Conservation (phyloP, 2,797 vertebrate genomes). For the Anomalospiza imberbis region DNA sequence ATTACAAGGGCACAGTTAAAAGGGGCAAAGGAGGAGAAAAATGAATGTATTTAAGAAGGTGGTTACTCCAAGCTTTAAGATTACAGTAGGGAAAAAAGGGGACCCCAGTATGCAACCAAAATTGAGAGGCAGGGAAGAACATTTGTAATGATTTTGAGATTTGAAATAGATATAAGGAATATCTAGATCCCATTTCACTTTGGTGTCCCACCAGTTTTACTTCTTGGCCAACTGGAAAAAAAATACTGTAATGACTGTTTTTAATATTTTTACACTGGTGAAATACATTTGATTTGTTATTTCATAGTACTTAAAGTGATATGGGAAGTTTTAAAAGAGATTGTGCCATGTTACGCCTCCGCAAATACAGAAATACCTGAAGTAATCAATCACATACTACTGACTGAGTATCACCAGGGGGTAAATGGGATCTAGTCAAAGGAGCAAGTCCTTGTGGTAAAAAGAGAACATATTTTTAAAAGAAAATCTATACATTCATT, state of each 20-base stretch:
- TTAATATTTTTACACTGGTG: neutral
- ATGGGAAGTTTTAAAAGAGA: neutral
- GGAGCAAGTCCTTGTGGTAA: neutral
- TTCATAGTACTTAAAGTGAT: neutral
- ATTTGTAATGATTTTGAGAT: neutral
- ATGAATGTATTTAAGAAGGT: neutral
- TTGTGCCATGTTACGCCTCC: neutral
- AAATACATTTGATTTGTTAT: neutral
- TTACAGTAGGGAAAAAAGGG: neutral
- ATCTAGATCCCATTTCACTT: neutral
- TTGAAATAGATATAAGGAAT: neutral
- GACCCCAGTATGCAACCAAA: neutral
- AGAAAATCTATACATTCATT: neutral
- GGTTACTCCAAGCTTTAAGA: neutral
- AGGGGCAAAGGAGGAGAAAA: neutral
- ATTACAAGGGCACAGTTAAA: neutral
- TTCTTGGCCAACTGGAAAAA: neutral
- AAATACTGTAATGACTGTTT: neutral
- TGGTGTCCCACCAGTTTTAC: neutral
- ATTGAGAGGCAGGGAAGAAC: neutral
- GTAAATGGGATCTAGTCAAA: neutral
- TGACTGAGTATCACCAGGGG: neutral
- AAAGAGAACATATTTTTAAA: neutral
- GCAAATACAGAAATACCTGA: neutral
- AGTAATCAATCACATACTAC: neutral